Percentiles rank a stretch among this genome's conserved stretches.
phyloP scores from a whole-genome alignment of 2,888 invertebrate species.

The Tanypteryx hageni region DNA sequence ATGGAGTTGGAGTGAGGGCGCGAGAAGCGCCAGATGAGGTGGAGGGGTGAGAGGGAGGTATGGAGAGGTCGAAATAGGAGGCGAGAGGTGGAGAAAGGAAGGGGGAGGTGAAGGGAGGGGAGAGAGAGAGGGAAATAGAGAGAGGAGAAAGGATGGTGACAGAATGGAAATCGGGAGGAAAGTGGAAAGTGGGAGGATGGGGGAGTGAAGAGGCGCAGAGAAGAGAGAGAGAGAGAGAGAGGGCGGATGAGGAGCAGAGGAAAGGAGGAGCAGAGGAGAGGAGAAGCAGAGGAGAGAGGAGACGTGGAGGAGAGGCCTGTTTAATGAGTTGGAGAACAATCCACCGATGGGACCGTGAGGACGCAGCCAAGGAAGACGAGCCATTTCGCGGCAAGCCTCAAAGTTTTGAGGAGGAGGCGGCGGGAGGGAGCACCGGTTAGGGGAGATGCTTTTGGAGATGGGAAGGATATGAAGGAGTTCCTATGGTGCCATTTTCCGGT shows the following conservation, averaged over 20 bases:
- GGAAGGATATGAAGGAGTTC: no score
- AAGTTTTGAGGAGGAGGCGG: constrained; percentile 29
- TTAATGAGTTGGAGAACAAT: constrained; percentile 53
- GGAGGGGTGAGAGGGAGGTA: no score
- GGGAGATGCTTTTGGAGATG: neutral
- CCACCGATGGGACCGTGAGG: neutral
- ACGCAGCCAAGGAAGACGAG: neutral
- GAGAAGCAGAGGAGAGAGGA: neutral
- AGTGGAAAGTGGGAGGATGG: neutral
- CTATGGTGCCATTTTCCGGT: no score
- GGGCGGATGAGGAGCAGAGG: neutral
- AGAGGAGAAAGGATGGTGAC: neutral
- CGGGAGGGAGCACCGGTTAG: neutral
- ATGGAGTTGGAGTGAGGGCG: no score
- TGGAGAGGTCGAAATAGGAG: neutral
- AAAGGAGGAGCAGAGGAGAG: neutral
- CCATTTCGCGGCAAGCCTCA: constrained; percentile 30
- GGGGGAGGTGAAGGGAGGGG: neutral
- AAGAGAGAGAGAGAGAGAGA: neutral
- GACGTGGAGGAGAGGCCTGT: neutral
- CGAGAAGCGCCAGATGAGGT: no score
- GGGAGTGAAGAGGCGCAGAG: neutral
- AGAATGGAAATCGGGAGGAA: neutral
- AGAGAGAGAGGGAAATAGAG: neutral
- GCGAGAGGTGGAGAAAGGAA: neutral